Percentiles rank a stretch among this genome's conserved stretches.
These are phyloP conservation scores for Cinara cedri DNA, from an alignment of 2,888 invertebrate genomes.

Conservation along the genomic window DNA sequence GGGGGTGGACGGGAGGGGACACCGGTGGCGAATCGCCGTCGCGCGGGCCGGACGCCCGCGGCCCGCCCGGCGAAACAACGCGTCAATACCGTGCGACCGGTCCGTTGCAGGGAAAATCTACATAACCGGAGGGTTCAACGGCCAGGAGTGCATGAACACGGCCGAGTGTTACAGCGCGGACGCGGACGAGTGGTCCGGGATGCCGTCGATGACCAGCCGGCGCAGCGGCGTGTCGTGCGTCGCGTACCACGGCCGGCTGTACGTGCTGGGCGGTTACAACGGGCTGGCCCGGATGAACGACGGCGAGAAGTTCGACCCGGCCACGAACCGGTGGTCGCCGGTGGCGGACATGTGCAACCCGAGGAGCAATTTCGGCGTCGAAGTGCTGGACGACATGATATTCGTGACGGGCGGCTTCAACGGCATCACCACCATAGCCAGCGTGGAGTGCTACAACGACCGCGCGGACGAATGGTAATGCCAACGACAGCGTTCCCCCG, in stretches of 20 bases:
- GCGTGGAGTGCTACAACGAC: conserved; percentile 91
- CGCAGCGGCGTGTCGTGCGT: conserved; percentile 90
- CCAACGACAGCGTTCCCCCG: too few species aligned
- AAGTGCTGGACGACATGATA: conserved; percentile 92
- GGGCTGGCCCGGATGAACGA: conserved; percentile 88
- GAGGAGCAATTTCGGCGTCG: conserved; percentile 90
- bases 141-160: conserved; percentile 85
- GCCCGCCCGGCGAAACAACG: too few species aligned
- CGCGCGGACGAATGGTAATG: conserved; percentile 78
- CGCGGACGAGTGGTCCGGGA: conserved; percentile 81
- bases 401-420: conserved; percentile 95
- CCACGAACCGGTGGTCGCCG: conserved; percentile 78
- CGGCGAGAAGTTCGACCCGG: conserved; percentile 84
- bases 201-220: conserved; percentile 81
- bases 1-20: too few species aligned
- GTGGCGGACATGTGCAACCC: conserved; percentile 90
- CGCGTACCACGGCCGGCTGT: conserved; percentile 79
- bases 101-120: conserved; percentile 72
- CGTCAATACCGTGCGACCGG: background rate
- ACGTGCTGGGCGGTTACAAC: conserved; percentile 83
- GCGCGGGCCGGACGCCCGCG: too few species aligned
- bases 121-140: conserved; percentile 89
- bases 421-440: conserved; percentile 89
- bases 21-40: too few species aligned
- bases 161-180: conserved; percentile 81